A percentile compares a stretch with the other conserved stretches of the same genome.
Conservation (phyloP, 2,888 invertebrate genomes). For the Ochropacha duplaris region DNA sequence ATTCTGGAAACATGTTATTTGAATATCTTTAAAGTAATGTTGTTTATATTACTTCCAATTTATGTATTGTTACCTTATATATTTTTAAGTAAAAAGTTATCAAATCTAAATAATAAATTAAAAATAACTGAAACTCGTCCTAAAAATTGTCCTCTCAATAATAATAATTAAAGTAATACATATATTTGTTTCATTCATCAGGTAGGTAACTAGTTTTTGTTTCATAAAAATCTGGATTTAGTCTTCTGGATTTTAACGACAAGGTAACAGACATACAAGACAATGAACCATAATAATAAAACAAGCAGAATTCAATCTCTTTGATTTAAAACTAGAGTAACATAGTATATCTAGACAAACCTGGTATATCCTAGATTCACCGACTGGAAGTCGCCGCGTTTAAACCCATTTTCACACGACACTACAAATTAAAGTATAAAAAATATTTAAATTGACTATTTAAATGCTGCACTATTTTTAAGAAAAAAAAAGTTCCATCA, state of each 20-base stretch:
- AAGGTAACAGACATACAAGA: not conserved
- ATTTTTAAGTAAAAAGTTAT: too few relatives aligned
- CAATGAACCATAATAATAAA: not conserved
- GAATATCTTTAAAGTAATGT: too few relatives aligned
- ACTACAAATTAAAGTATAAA: not conserved
- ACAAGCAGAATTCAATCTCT: not conserved
- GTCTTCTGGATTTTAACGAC: too few relatives aligned
- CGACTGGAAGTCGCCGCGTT: conserved; percentile 33
- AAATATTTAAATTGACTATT: not conserved
- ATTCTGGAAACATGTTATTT: too few relatives aligned
- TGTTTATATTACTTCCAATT: too few relatives aligned
- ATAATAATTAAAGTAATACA: too few relatives aligned
- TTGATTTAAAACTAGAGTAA: not conserved
- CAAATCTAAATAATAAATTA: too few relatives aligned
- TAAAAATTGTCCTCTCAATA: too few relatives aligned
- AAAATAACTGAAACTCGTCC: too few relatives aligned
- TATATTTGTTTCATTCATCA: too few relatives aligned
- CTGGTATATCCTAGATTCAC: conserved; percentile 5
- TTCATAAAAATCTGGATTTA: not conserved
- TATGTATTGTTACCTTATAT: too few relatives aligned
- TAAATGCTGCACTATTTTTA: conserved; percentile 47
- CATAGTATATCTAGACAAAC: conserved; percentile 1
- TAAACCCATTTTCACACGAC: conserved; percentile 49
- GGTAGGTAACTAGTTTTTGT: not conserved
- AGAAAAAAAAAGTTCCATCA: conserved; percentile 64